phyloP scores from a whole-genome alignment of 2,888 invertebrate genomes.

The Blastobasis lacticolella region DNA sequence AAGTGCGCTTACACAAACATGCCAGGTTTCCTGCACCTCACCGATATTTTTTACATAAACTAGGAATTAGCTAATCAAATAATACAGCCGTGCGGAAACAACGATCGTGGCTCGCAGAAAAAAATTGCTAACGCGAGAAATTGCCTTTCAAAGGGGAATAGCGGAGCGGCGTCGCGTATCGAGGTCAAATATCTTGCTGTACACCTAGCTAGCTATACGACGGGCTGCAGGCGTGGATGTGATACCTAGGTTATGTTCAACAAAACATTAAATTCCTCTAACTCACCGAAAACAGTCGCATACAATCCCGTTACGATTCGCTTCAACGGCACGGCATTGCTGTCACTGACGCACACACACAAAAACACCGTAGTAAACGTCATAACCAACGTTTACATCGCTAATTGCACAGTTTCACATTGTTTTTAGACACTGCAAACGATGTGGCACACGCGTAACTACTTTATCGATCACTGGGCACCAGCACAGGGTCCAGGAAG shows the following conservation, averaged over 20 bases:
- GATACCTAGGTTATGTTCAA: constrained; percentile 45
- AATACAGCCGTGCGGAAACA: constrained; percentile 35
- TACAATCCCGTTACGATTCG: constrained; percentile 66
- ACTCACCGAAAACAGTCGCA: constrained; percentile 61
- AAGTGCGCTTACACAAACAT: not conserved
- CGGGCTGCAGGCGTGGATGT: constrained; percentile 39
- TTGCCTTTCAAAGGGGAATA: constrained; percentile 47
- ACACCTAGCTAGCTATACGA: constrained; percentile 26
- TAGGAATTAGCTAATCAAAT: constrained; percentile 33
- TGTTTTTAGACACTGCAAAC: constrained; percentile 48
- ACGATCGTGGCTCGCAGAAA: constrained; percentile 22
- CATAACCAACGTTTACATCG: constrained; percentile 65
- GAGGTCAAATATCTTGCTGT: constrained; percentile 44
- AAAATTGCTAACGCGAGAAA: constrained; percentile 41
- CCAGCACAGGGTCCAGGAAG: constrained; percentile 38
- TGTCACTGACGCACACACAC: constrained; percentile 56
- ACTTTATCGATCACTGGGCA: constrained; percentile 44
- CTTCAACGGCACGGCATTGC: constrained; percentile 66
- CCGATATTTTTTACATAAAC: constrained; percentile 13
- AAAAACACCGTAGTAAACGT: constrained; percentile 64
- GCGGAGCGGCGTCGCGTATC: constrained; percentile 35
- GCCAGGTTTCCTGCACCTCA: not conserved
- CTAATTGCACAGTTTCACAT: constrained; percentile 56
- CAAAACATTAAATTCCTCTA: constrained; percentile 37
- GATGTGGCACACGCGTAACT: constrained; percentile 45